phyloP scores from a whole-genome alignment of 2,113 vertebrate genomes.

The Austrofundulus limnaeus region DNA sequence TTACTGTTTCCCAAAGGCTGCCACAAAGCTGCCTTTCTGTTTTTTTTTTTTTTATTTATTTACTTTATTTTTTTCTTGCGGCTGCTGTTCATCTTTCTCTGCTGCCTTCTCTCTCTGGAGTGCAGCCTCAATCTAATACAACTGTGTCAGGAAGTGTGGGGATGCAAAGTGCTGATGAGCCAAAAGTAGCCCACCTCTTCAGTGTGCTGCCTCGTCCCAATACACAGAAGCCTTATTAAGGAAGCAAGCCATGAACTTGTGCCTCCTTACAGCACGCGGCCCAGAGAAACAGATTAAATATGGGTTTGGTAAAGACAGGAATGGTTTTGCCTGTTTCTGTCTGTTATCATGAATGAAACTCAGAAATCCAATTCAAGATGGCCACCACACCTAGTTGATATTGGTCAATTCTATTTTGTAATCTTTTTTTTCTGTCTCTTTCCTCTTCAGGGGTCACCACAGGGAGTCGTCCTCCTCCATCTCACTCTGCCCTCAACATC shows the following conservation, averaged over 20 bases:
- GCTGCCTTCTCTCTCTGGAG: conserved; percentile 66
- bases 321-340: neutral
- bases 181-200: conserved; percentile 76
- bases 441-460: too few relatives aligned
- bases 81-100: conserved; percentile 69
- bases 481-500: too few relatives aligned
- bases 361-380: too few relatives aligned
- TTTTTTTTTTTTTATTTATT: conserved; percentile 20
- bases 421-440: too few relatives aligned
- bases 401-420: too few relatives aligned
- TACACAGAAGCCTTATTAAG: conserved; percentile 65
- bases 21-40: conserved; percentile 59
- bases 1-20: conserved; percentile 71
- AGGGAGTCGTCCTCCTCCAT: too few relatives aligned
- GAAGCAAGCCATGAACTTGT: conserved; percentile 53
- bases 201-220: conserved; percentile 62
- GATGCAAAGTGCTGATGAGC: conserved; percentile 79
- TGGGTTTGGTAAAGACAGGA: neutral
- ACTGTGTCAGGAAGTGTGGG: conserved; percentile 79
- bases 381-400: too few relatives aligned
- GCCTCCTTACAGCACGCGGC: conserved; percentile 27
- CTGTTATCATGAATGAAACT: too few relatives aligned
- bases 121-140: conserved; percentile 76
- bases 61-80: conserved; percentile 25
- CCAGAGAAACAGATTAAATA: conserved; percentile 13